A percentile compares a stretch with the other conserved stretches of the same genome.
Conservation (phyloP, 2,888 invertebrate species). For the Nezara viridula region DNA sequence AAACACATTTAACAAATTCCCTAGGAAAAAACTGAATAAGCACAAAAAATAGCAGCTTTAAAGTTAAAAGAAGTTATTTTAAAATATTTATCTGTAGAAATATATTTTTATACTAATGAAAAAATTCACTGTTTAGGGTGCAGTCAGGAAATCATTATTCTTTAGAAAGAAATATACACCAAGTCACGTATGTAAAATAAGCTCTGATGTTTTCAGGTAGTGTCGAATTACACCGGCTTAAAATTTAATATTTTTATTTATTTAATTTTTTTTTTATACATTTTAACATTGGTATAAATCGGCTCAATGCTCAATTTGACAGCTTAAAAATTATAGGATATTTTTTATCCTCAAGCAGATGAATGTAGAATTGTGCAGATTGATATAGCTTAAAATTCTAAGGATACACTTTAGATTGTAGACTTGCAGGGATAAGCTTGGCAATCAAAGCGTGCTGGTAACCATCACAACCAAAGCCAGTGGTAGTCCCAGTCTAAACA, state of each 20-base stretch:
- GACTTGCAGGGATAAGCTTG: slow-evolving; percentile 13
- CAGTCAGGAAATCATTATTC: slow-evolving; percentile 48
- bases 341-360: not conserved
- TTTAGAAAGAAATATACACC: slow-evolving; percentile 48
- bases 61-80: not conserved
- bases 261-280: too few species aligned
- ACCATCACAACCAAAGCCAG: not conserved
- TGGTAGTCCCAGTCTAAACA: not conserved
- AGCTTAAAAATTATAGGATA: not conserved
- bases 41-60: not conserved
- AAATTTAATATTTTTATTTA: not conserved
- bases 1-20: not conserved
- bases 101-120: not conserved
- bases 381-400: not conserved
- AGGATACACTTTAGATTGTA: not conserved
- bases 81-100: not conserved
- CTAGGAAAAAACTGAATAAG: not conserved
- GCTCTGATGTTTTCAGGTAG: slow-evolving; percentile 11
- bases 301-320: not conserved
- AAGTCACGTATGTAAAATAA: slow-evolving; percentile 33
- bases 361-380: slow-evolving; percentile 26
- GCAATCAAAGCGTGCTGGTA: not conserved
- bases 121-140: slow-evolving; percentile 9
- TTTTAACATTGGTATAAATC: too few species aligned
- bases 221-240: not conserved